Evolutionary conservation across 2,113 vertebrate genomes (phyloP).

Genomic region (Gallinago undulata): DNA sequence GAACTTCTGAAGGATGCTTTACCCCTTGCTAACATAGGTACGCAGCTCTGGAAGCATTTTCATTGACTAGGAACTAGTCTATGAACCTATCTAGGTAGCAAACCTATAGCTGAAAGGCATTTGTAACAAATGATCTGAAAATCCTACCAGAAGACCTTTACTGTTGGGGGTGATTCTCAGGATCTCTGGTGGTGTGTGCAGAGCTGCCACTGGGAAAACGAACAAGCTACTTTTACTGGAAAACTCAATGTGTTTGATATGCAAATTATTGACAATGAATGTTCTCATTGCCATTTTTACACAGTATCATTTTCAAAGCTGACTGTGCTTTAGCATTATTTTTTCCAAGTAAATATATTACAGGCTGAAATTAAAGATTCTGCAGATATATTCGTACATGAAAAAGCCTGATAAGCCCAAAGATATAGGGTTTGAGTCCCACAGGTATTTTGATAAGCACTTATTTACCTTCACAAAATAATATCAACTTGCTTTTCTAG

Average conservation of each 20-base stretch:
- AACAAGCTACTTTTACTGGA: not conserved
- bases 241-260: not conserved
- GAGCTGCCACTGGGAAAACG: not conserved
- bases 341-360: not conserved
- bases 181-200: not conserved
- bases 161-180: not conserved
- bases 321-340: not conserved
- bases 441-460: not conserved
- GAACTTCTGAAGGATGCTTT: not conserved
- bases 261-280: not conserved
- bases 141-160: not conserved
- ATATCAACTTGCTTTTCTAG: not conserved
- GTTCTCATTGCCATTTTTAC: not conserved
- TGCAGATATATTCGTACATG: not conserved
- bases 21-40: not conserved
- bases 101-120: not conserved
- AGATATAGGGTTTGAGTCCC: not conserved
- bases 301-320: not conserved
- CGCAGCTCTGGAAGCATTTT: not conserved
- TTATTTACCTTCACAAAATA: not conserved
- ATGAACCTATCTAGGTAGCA: not conserved
- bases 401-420: not conserved
- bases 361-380: not conserved
- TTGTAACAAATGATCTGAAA: not conserved
- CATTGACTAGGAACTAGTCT: not conserved